Conservation (phyloP, 2,113 vertebrate genomes). For the Pelmatolapia mariae region DNA sequence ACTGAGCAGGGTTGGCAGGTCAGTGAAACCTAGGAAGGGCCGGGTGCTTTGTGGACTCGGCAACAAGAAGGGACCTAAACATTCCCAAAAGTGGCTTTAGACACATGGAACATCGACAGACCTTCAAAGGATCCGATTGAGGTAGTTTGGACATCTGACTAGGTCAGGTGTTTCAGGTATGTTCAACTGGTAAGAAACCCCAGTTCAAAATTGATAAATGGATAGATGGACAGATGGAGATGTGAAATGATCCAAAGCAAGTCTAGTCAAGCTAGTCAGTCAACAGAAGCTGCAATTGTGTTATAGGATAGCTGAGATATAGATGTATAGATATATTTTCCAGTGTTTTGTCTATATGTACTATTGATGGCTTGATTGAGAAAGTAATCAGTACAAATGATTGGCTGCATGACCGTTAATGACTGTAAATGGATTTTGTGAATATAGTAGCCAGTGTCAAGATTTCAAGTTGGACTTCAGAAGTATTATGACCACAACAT, state of each 20-base stretch:
- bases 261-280: not conserved
- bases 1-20: not conserved
- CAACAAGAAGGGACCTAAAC: not conserved
- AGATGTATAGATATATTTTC: not conserved
- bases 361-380: not conserved
- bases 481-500: not conserved
- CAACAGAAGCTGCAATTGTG: rapidly evolving
- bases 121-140: not conserved
- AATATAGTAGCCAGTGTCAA: not conserved
- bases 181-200: not conserved
- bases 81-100: not conserved
- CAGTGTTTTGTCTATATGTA: not conserved
- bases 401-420: not conserved
- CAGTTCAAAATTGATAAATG: rapidly evolving
- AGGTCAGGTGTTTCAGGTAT: not conserved
- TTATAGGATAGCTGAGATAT: not conserved
- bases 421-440: not conserved
- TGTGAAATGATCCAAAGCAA: not conserved
- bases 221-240: not conserved
- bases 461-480: not conserved
- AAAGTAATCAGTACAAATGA: not conserved
- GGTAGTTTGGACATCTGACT: not conserved
- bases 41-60: not conserved
- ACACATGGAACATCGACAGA: not conserved
- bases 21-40: not conserved